phyloP scores from a whole-genome alignment of 2,888 invertebrate genomes.

The Arenicola marina region DNA sequence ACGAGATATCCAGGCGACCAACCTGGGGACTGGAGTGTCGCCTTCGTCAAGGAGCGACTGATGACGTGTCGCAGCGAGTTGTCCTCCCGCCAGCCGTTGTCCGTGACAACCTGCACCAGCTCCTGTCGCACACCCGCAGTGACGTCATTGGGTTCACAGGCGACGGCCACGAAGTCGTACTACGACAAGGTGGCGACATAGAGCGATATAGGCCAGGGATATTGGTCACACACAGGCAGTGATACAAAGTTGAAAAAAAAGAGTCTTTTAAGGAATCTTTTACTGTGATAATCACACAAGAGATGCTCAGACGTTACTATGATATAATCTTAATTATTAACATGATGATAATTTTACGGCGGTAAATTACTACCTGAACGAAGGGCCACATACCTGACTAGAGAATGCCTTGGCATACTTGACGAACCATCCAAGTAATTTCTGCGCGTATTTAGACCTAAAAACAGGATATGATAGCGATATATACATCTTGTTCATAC shows the following conservation, averaged over 20 bases:
- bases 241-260: conserved; percentile 20
- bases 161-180: conserved; percentile 55
- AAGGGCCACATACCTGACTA: too few relatives aligned
- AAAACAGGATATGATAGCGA: too few relatives aligned
- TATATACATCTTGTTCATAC: too few relatives aligned
- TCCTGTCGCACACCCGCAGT: conserved; percentile 44
- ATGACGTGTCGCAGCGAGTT: conserved; percentile 51
- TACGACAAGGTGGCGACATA: too few relatives aligned
- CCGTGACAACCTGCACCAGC: conserved; percentile 50
- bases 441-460: conserved; percentile 42
- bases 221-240: conserved; percentile 34
- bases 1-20: not conserved
- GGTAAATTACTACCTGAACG: too few relatives aligned
- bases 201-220: not conserved
- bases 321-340: too few relatives aligned
- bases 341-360: too few relatives aligned
- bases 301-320: too few relatives aligned
- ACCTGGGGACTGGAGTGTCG: conserved; percentile 3
- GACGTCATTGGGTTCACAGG: conserved; percentile 41
- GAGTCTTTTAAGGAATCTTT: too few relatives aligned
- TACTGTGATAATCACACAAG: too few relatives aligned
- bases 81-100: conserved; percentile 56
- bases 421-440: conserved; percentile 48
- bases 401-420: conserved; percentile 47
- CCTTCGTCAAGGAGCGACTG: conserved; percentile 38